phyloP scores from a whole-genome alignment of 1,140 invertebrate genomes.

The Drosophila kohkoa region DNA sequence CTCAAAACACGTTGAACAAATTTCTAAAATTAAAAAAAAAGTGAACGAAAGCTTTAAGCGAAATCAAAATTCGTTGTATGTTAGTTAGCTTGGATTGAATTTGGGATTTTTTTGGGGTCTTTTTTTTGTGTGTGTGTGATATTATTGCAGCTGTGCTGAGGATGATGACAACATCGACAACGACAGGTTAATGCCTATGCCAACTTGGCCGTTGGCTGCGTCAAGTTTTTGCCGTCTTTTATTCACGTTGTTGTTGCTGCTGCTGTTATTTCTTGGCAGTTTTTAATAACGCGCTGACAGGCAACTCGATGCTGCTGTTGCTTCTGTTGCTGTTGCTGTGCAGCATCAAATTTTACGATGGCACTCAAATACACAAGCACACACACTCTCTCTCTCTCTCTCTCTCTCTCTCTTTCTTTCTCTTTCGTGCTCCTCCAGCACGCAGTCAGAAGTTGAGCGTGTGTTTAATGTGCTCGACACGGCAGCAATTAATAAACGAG shows the following conservation, averaged over 20 bases:
- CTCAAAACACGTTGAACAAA: too few species aligned
- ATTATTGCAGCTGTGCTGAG: conserved; percentile 29
- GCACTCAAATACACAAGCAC: conserved; percentile 58
- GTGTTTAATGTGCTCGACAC: conserved; percentile 54
- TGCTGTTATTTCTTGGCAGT: conserved; percentile 41
- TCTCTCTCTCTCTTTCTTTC: neutral
- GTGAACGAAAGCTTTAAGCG: neutral
- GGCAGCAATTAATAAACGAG: conserved; percentile 68
- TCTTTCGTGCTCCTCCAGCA: neutral
- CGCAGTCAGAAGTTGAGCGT: conserved; percentile 23
- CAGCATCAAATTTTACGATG: conserved; percentile 71
- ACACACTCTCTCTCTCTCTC: conserved; percentile 15
- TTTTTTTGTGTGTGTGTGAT: neutral
- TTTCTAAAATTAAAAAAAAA: too few species aligned
- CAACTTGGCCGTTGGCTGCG: conserved; percentile 47
- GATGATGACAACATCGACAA: conserved; percentile 23
- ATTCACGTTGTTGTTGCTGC: conserved; percentile 8
- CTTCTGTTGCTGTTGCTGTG: conserved; percentile 26
- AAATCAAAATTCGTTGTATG: neutral
- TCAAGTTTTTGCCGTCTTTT: conserved; percentile 1
- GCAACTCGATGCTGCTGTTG: conserved; percentile 32
- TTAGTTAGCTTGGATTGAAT: neutral
- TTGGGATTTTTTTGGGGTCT: neutral
- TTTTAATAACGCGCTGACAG: conserved; percentile 64
- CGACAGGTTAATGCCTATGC: conserved; percentile 60